Evolutionary conservation across 2,113 vertebrate genomes (phyloP).

Genomic region (Catharus fuscescens): DNA sequence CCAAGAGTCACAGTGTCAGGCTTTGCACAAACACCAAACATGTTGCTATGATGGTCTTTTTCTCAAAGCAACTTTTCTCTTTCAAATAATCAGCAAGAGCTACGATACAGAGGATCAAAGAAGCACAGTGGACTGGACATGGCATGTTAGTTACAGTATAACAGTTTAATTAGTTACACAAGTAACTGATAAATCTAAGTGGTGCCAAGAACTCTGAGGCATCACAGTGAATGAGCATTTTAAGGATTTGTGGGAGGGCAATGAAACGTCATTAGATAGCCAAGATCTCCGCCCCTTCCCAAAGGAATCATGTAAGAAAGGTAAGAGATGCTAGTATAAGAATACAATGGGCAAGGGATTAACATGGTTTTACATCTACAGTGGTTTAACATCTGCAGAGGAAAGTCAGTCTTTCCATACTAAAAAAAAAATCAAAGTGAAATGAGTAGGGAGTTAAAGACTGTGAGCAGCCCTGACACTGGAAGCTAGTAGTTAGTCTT

Average conservation of each 20-base stretch:
- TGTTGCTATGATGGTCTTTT: background rate
- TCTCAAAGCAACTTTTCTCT: background rate
- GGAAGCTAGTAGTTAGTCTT: background rate
- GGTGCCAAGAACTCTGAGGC: background rate
- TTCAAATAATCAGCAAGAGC: background rate
- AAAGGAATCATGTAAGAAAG: background rate
- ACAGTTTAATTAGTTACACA: background rate
- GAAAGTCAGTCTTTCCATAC: background rate
- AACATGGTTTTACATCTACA: background rate
- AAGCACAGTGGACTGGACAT: background rate
- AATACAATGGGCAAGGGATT: background rate
- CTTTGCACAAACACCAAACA: background rate
- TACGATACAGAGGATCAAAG: background rate
- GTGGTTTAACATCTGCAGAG: background rate
- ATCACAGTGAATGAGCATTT: background rate
- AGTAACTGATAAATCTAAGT: background rate
- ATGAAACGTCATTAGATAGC: background rate
- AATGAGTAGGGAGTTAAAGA: background rate
- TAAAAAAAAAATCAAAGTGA: background rate
- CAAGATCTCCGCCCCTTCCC: background rate
- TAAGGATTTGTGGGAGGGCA: background rate
- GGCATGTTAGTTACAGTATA: background rate
- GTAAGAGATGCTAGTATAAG: background rate
- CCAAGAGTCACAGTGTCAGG: background rate
- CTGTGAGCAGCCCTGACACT: background rate